These are phyloP conservation scores for Onychostruthus taczanowskii DNA, from an alignment of 2,113 vertebrate genomes.

Conservation along the genomic window DNA sequence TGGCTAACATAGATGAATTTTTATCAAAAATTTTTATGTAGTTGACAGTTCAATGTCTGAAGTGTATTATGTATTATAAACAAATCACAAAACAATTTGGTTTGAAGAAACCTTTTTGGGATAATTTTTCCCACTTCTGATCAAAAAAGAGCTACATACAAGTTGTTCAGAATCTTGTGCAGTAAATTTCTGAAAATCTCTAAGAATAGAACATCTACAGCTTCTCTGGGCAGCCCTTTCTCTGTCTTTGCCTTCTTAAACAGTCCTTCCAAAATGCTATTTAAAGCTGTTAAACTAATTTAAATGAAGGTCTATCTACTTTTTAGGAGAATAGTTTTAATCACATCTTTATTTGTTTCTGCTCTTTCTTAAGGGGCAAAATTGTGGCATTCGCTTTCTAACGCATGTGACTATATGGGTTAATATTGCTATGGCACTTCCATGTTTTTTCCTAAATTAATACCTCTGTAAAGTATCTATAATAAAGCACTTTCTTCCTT, in stretches of 20 bases:
- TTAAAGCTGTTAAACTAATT: not conserved
- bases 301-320: not conserved
- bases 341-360: not conserved
- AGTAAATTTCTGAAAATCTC: not conserved
- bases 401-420: not conserved
- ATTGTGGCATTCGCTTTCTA: not conserved
- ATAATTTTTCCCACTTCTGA: not conserved
- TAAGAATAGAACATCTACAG: not conserved
- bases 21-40: not conserved
- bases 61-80: not conserved
- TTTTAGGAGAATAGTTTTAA: not conserved
- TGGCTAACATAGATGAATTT: not conserved
- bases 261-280: not conserved
- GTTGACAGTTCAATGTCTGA: not conserved
- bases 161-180: not conserved
- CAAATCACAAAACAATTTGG: not conserved
- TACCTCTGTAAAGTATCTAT: conserved; percentile 25
- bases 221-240: not conserved
- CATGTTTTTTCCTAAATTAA: conserved; percentile 8
- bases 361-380: not conserved
- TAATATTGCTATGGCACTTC: not conserved
- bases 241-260: not conserved
- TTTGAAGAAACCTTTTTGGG: not conserved
- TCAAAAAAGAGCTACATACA: not conserved
- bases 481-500: conserved; percentile 14